Evolutionary conservation across 1,140 invertebrate species (phyloP), one percentile per base, ranked within the genome.

Genomic region (Thalassaphorura encarpata): DNA sequence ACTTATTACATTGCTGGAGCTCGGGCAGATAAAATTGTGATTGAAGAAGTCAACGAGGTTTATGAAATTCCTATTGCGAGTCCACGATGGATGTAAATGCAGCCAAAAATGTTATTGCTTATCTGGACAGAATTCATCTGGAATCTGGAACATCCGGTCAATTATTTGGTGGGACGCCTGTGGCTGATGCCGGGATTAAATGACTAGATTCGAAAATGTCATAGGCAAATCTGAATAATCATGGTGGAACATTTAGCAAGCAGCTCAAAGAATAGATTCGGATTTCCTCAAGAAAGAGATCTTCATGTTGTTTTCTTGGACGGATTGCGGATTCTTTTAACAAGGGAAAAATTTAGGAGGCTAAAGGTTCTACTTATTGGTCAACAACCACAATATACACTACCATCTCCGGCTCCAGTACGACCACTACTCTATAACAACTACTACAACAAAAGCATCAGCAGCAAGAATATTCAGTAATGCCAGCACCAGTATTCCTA

Each of bases 1-100:
- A 92, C 89, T 31, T 87, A 92, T 76, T 76, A 89, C 62, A 87
- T 94, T 69, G 84, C 84, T 64, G 89, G 89, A 36, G 77, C 78
- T 60, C 81, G 87, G 73, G 79, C 83, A 43, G 76, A 80, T 61
- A 84, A 89, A 69, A 83, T 78, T 69, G 85, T 86, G 71, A 76
- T 90, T 46, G 80, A 78, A 54, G 88, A 88, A 72, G 89, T 89
- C 11, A 84, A 83, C 70, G 89, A 95, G 67, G 74, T 95, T 1
- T 94, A 90, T 75, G 89, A 94, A 69, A 83, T 91, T 42, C 87
- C 89, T 51, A 52, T 62, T 21, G 84, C 92, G 39, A 83, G 80
- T 39, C 81, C 85, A 68, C 79, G 82, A 64, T 95, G 89, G 90
- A 83, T 56, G 18, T 49, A 11, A 50, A 15, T 24, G 11, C 23